Evolutionary conservation across 1,140 invertebrate genomes (phyloP).

Genomic region (Brachionus sp.): DNA sequence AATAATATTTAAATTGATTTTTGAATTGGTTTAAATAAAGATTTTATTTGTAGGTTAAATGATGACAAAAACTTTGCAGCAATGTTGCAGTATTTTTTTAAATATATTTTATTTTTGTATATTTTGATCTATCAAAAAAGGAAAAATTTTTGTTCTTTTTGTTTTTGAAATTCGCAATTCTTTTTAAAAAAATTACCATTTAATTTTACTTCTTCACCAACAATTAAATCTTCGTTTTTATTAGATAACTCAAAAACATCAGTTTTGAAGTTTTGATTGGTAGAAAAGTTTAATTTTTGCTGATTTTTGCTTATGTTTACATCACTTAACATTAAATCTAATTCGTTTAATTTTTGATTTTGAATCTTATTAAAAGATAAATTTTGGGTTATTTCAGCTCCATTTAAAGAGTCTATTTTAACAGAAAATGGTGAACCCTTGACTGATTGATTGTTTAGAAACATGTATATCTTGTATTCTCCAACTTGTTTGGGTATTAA

Average conservation of each 20-base stretch:
- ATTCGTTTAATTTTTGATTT: neutral
- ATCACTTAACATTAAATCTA: neutral
- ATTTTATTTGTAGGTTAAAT: no score
- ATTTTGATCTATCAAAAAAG: no score
- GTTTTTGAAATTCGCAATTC: no score
- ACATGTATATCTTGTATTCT: neutral
- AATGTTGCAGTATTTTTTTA: no score
- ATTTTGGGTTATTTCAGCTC: neutral
- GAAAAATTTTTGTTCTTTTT: no score
- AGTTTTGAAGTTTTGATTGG: neutral
- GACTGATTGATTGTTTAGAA: neutral
- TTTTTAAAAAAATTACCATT: slow-evolving; percentile 10
- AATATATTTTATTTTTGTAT: no score
- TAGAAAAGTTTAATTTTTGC: neutral
- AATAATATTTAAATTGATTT: no score
- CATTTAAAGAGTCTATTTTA: neutral
- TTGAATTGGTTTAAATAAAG: no score
- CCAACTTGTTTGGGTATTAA: neutral
- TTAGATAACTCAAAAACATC: neutral
- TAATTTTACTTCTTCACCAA: slow-evolving; percentile 33
- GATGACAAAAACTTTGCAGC: no score
- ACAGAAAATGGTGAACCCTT: slow-evolving; percentile 11
- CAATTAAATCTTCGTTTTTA: slow-evolving; percentile 15
- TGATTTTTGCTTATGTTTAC: neutral
- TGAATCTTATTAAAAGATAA: neutral